phyloP scores from a whole-genome alignment of 1,140 invertebrate genomes.

The Heliconius congener region DNA sequence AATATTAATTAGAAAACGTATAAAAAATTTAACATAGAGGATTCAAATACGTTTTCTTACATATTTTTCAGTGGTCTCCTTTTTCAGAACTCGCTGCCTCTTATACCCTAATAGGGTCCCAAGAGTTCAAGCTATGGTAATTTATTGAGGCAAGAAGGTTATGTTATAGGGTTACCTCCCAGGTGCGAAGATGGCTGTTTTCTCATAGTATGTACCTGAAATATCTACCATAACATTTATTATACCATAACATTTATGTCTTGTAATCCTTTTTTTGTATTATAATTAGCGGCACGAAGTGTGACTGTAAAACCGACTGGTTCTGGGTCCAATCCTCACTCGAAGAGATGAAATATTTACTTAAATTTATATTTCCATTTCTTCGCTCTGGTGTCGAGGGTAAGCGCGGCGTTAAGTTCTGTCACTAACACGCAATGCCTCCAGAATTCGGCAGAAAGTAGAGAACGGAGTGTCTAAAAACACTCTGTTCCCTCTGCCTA shows the following conservation, averaged over 20 bases:
- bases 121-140: conserved; percentile 47
- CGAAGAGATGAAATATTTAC: no score
- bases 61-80: neutral
- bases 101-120: conserved; percentile 36
- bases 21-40: neutral
- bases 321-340: no score
- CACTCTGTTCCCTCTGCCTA: no score
- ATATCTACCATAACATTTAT: neutral
- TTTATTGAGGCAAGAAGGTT: conserved; percentile 56
- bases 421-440: no score
- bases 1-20: no score
- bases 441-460: no score
- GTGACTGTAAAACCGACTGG: no score
- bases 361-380: no score
- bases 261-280: neutral
- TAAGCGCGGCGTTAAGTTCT: no score
- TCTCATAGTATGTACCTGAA: neutral
- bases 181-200: neutral
- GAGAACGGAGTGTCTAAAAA: no score
- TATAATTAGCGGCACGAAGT: no score
- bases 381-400: no score
- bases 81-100: conserved; percentile 33
- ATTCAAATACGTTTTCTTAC: neutral
- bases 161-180: conserved; percentile 9
- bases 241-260: neutral